A percentile compares a stretch with the other conserved stretches of the same genome.
Evolutionary conservation across 2,797 vertebrate genomes (phyloP).

Genomic region (Eupleurogrammus muticus): DNA sequence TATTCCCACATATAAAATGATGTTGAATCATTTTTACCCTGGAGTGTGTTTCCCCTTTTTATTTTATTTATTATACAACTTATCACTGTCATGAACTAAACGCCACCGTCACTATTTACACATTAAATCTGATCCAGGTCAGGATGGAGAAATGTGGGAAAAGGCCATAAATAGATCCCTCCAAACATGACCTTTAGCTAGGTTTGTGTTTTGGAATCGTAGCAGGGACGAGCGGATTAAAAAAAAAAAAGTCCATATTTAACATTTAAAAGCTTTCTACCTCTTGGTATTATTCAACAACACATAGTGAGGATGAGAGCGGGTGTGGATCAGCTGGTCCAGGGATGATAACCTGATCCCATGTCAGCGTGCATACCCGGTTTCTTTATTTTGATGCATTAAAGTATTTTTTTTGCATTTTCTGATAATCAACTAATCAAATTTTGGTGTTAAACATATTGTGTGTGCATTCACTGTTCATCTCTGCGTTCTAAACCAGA

Average conservation of each 20-base stretch:
- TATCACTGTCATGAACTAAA: constrained; percentile 7
- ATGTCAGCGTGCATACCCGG: constrained; percentile 7
- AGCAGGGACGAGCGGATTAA: background rate
- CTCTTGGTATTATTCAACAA: background rate
- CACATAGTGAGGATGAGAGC: background rate
- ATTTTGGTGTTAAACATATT: background rate
- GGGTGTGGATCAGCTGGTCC: constrained; percentile 32
- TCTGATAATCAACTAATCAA: background rate
- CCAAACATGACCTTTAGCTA: constrained; percentile 12
- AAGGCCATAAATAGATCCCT: constrained; percentile 23
- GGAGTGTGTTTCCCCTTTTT: constrained; percentile 19
- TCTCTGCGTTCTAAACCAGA: background rate
- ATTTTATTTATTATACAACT: constrained; percentile 32
- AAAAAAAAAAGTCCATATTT: background rate
- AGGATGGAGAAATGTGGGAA: constrained; percentile 16
- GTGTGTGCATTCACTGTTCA: background rate
- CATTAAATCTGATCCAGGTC: constrained; percentile 10
- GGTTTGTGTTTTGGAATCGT: background rate
- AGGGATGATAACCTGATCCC: constrained; percentile 48
- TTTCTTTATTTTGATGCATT: constrained; percentile 17
- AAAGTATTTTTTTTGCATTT: background rate
- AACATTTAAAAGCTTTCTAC: background rate
- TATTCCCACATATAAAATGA: constrained; percentile 35
- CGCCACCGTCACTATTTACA: constrained; percentile 7
- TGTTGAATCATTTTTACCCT: constrained; percentile 14